phyloP scores from a whole-genome alignment of 2,888 invertebrate genomes.

The Drosophila rubida region DNA sequence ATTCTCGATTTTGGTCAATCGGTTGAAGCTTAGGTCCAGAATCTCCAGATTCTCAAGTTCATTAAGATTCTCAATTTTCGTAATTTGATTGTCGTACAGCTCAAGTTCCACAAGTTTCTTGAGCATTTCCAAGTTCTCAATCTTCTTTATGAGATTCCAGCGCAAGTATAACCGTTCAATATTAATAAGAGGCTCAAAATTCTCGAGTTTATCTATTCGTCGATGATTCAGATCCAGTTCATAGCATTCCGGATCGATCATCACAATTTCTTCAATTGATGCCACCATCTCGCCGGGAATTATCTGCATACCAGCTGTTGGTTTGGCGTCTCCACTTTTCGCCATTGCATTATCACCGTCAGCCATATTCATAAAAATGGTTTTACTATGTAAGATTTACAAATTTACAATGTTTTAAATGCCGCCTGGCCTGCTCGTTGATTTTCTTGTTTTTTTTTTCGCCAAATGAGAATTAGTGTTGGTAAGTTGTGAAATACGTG shows the following conservation, averaged over 20 bases:
- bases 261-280: slow-evolving; percentile 82
- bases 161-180: slow-evolving; percentile 93
- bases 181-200: slow-evolving; percentile 91
- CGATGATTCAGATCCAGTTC: slow-evolving; percentile 95
- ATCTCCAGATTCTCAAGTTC: slow-evolving; percentile 93
- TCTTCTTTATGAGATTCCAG: slow-evolving; percentile 97
- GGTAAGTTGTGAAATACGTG: neutral
- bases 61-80: slow-evolving; percentile 95
- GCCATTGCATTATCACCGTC: slow-evolving; percentile 57
- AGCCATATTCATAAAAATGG: slow-evolving; percentile 56
- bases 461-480: slow-evolving; percentile 30
- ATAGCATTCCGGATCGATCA: slow-evolving; percentile 83
- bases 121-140: slow-evolving; percentile 93
- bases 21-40: slow-evolving; percentile 97
- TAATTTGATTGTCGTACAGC: slow-evolving; percentile 98
- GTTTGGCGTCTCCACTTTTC: slow-evolving; percentile 30
- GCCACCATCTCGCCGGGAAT: slow-evolving; percentile 67
- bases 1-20: slow-evolving; percentile 94
- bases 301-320: slow-evolving; percentile 58
- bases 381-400: slow-evolving; percentile 11
- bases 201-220: slow-evolving; percentile 92
- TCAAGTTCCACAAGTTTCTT: slow-evolving; percentile 94
- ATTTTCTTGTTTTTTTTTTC: slow-evolving; percentile 34
- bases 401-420: slow-evolving; percentile 37
- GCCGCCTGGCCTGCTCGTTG: slow-evolving; percentile 38